These are phyloP conservation scores for Epirrhoe tristata DNA, from an alignment of 2,888 invertebrate genomes.

Conservation along the genomic window DNA sequence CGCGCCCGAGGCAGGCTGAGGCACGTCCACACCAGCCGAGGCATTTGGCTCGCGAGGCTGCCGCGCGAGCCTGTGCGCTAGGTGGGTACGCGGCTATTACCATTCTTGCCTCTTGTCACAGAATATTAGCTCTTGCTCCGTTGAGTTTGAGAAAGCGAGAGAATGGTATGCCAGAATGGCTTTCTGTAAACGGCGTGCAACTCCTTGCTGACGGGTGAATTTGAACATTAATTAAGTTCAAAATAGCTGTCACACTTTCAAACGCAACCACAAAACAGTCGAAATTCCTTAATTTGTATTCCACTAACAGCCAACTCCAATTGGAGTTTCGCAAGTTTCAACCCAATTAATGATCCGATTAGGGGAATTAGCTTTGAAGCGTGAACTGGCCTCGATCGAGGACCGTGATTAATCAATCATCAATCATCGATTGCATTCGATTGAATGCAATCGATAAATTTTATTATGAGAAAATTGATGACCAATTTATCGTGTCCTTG, in stretches of 20 bases:
- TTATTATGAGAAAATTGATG: conserved; percentile 4
- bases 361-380: conserved; percentile 76
- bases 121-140: no score
- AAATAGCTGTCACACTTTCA: conserved; percentile 22
- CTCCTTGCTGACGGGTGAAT: background rate
- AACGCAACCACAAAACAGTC: conserved; percentile 14
- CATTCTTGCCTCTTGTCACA: no score
- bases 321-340: conserved; percentile 73
- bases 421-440: no score
- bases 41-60: no score
- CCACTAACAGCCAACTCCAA: conserved; percentile 49
- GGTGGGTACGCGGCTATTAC: no score
- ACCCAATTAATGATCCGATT: conserved; percentile 81
- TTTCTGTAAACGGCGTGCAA: no score
- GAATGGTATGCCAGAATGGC: no score
- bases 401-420: no score
- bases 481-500: background rate
- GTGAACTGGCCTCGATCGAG: conserved; percentile 55
- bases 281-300: conserved; percentile 31
- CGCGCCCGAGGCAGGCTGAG: no score
- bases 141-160: no score
- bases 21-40: no score
- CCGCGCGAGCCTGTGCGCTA: no score
- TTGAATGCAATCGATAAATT: conserved; percentile 21
- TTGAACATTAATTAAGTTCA: background rate